These are phyloP conservation scores for Drosophila meridionalis DNA, from an alignment of 2,888 invertebrate genomes.

Conservation along the genomic window DNA sequence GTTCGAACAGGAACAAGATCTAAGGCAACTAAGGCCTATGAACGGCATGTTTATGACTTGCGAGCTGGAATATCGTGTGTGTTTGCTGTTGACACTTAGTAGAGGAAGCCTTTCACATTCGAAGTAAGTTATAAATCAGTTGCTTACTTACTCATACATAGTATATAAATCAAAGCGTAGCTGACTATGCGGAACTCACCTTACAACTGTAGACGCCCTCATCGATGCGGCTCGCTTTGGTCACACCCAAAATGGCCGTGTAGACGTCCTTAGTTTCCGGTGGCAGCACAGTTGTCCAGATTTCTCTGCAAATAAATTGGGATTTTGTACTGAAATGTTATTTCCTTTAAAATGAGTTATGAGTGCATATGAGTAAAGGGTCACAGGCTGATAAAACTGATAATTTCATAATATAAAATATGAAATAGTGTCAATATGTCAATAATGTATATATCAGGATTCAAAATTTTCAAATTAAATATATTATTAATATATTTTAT, in stretches of 20 bases:
- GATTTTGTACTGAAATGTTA: not conserved
- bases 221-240: slow-evolving; percentile 89
- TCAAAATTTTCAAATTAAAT: no score
- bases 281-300: slow-evolving; percentile 88
- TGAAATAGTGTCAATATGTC: no score
- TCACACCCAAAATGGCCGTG: slow-evolving; percentile 90
- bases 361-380: not conserved
- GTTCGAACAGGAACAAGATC: slow-evolving; percentile 25
- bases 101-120: not conserved
- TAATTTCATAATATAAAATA: no score
- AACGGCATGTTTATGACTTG: slow-evolving; percentile 56
- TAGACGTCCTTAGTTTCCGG: slow-evolving; percentile 84
- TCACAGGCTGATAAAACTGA: not conserved
- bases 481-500: no score
- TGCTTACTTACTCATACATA: not conserved
- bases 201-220: slow-evolving; percentile 93
- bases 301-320: slow-evolving; percentile 86
- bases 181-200: slow-evolving; percentile 78
- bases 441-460: no score
- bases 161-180: slow-evolving; percentile 40
- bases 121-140: slow-evolving; percentile 68
- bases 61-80: slow-evolving; percentile 24
- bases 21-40: slow-evolving; percentile 1
- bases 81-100: slow-evolving; percentile 24
- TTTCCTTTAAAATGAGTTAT: not conserved